These are phyloP conservation scores for Polydrusus pterygomalis DNA, from an alignment of 2,888 invertebrate species.

Conservation along the genomic window DNA sequence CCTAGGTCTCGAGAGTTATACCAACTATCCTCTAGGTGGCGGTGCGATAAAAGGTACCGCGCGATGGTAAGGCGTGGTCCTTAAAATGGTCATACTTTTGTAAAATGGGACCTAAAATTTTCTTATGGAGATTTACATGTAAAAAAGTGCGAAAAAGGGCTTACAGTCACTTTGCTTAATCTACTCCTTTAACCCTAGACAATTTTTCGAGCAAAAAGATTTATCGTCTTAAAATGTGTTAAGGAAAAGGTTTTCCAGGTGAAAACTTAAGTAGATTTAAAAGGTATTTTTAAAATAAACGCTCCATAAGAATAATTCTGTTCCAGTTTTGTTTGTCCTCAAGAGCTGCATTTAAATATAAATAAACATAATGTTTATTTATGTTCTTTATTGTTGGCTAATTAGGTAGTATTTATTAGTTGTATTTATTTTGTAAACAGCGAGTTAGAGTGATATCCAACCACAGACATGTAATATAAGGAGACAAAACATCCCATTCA, in stretches of 20 bases:
- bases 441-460: not conserved
- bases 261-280: constrained; percentile 3
- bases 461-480: no score
- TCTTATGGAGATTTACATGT: no score
- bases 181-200: not conserved
- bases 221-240: constrained; percentile 6
- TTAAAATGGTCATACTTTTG: no score
- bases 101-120: no score
- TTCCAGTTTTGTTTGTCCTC: not conserved
- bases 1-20: no score
- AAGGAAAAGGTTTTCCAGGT: not conserved
- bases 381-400: not conserved
- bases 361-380: not conserved
- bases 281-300: not conserved
- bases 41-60: no score
- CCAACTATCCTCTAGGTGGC: no score
- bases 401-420: not conserved
- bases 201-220: constrained; percentile 1
- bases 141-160: no score
- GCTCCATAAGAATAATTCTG: not conserved
- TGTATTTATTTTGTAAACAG: not conserved
- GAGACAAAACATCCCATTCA: no score
- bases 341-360: not conserved
- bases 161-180: no score
- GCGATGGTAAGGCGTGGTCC: no score